Base-by-base conservation (phyloP, 1,140 invertebrate species). In the Daktulosphaira vitifoliae region DNA sequence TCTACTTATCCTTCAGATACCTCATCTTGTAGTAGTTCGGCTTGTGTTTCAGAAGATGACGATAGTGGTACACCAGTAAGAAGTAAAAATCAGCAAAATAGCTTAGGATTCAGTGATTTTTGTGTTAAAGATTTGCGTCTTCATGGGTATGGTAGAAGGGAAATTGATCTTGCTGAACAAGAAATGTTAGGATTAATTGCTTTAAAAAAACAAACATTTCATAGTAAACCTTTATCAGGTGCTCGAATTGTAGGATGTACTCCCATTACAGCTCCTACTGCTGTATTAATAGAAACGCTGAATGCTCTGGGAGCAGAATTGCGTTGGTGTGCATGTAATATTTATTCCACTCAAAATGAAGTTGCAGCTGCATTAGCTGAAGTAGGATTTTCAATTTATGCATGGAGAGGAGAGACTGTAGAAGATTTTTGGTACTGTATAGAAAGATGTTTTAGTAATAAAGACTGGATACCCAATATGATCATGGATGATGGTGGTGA, bases 391-490 rank as follows among this genome's bases (percentile, higher is more conserved):
- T 83, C 92, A 7, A 84, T 97, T 62, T 98, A 93, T 78, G 91
- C 94, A 2, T 97, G 94, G 95, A 84, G 92, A 52, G 92, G 91
- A 1, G 92, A 97, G 77, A 91, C 89, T 3, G 94, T 97, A 74
- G 94, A 96, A 73, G 94, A 97, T 74, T 97, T 97, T 78, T 98
- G 95, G 95, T 98, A 94, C 94, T 96, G 92, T 72, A 97, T 98
- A 67, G 93, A 98, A 76, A 89, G 89, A 72, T 92, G 90, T 76
- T 87, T 97, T 26, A 87, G 88, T 68, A 85, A 89, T 33, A 89
- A 94, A 69, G 85, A 85, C 72, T 98, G 94, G 95, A 90, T 95
- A 71, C 93, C 95, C n/a, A 98, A 98, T 75, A 94, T 97, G 92
- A 97, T 98, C 70, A 76, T 98, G 52, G 95, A 98, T 76, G 96